A percentile compares a stretch with the other conserved stretches of the same genome.
phyloP scores from a whole-genome alignment of 2,113 vertebrate species.

The Clarias magur region DNA sequence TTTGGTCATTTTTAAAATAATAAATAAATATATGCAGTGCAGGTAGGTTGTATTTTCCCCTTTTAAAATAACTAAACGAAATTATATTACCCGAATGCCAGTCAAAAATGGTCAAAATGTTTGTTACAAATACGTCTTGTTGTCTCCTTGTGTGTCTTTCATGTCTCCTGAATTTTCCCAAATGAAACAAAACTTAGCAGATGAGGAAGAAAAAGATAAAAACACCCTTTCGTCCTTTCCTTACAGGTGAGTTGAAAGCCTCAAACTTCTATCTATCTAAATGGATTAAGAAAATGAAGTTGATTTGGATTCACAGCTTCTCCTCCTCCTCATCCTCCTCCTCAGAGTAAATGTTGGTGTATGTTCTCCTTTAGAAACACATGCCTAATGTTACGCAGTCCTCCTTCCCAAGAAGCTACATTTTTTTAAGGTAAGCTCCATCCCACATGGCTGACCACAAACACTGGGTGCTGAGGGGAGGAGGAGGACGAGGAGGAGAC shows the following conservation, averaged over 20 bases:
- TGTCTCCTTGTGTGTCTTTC: not conserved
- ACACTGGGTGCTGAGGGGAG: conserved; percentile 5
- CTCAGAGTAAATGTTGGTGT: not conserved
- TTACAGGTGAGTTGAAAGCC: not conserved
- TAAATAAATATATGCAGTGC: not conserved
- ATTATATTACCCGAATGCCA: not conserved
- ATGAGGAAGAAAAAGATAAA: not conserved
- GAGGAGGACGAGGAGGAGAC: conserved; percentile 22
- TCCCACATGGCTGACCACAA: conserved; percentile 40
- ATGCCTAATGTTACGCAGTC: not conserved
- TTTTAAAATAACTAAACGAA: not conserved
- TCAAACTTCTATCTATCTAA: not conserved
- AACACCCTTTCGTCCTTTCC: not conserved
- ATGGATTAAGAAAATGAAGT: not conserved
- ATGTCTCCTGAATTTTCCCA: not conserved
- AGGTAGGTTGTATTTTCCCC: not conserved
- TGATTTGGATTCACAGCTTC: not conserved
- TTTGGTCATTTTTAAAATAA: not conserved
- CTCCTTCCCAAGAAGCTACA: conserved; percentile 4
- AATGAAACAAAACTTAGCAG: not conserved
- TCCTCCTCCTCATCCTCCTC: not conserved
- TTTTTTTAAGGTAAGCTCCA: conserved; percentile 11
- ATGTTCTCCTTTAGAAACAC: not conserved
- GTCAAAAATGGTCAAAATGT: not conserved
- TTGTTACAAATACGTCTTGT: not conserved